phyloP scores from a whole-genome alignment of 1,140 invertebrate species.

The Ptiloglossa arizonensis region DNA sequence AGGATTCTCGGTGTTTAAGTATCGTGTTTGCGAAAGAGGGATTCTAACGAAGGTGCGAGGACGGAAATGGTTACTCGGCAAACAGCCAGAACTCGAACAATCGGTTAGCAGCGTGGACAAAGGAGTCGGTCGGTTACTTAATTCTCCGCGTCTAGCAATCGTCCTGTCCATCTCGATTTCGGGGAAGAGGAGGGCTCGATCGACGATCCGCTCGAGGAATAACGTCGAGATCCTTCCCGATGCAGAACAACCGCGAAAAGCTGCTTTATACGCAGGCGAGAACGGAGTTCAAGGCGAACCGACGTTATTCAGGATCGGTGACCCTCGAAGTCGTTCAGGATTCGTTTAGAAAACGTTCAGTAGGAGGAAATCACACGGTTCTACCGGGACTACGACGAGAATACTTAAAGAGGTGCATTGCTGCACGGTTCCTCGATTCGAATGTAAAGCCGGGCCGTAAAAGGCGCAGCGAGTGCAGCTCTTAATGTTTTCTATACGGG shows the following conservation, averaged over 20 bases:
- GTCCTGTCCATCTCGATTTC: too few relatives aligned
- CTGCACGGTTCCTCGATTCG: slow-evolving; percentile 64
- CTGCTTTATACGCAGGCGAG: not conserved
- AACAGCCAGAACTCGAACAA: too few relatives aligned
- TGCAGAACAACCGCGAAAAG: not conserved
- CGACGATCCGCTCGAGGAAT: too few relatives aligned
- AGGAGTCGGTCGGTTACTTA: too few relatives aligned
- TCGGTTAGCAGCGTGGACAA: too few relatives aligned
- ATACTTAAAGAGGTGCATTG: slow-evolving; percentile 71
- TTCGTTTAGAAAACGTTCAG: slow-evolving; percentile 53
- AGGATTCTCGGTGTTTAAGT: too few relatives aligned
- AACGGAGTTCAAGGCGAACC: slow-evolving; percentile 24
- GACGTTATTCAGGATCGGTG: slow-evolving; percentile 40
- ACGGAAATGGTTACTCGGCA: too few relatives aligned
- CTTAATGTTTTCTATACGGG: slow-evolving; percentile 13
- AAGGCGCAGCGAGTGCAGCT: slow-evolving; percentile 37
- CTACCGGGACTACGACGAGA: slow-evolving; percentile 59
- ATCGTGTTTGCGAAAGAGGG: too few relatives aligned
- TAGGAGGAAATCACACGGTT: slow-evolving; percentile 67
- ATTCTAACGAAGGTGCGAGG: too few relatives aligned
- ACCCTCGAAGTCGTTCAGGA: slow-evolving; percentile 38
- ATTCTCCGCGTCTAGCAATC: too few relatives aligned
- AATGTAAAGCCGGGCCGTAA: slow-evolving; percentile 55
- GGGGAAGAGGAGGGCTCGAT: too few relatives aligned
- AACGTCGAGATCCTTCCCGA: not conserved